phyloP scores from a whole-genome alignment of 2,888 invertebrate genomes.

The Scaeva pyrastri region DNA sequence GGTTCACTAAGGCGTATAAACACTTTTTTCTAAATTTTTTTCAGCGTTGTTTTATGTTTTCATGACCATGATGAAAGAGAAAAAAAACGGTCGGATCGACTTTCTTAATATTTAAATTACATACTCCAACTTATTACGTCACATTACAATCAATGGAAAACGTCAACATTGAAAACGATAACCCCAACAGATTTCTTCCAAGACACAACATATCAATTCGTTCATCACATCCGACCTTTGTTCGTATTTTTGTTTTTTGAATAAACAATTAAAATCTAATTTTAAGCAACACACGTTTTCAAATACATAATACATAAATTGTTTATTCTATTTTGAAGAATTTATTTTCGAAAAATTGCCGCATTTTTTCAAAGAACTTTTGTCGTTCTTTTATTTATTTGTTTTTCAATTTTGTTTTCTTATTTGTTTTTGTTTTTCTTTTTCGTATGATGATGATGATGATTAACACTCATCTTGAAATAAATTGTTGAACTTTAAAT shows the following conservation, averaged over 20 bases:
- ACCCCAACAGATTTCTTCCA: not conserved
- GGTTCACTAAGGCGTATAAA: too few relatives aligned
- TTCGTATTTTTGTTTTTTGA: not conserved
- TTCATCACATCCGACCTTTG: not conserved
- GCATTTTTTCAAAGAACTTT: not conserved
- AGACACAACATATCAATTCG: not conserved
- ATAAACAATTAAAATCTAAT: not conserved
- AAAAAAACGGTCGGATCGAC: too few relatives aligned
- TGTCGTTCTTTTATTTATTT: not conserved
- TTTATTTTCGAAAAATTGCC: not conserved
- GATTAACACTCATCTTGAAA: slow-evolving; percentile 7
- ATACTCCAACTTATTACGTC: too few relatives aligned
- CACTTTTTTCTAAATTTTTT: too few relatives aligned
- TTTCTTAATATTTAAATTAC: too few relatives aligned
- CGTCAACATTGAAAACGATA: not conserved
- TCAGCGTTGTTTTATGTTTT: too few relatives aligned
- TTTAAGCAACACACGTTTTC: slow-evolving; percentile 4
- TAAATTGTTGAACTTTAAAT: not conserved
- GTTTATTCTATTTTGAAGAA: not conserved
- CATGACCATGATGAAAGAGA: too few relatives aligned
- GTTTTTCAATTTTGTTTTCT: not conserved
- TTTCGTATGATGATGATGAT: not conserved
- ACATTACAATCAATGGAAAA: slow-evolving; percentile 5
- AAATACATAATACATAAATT: too few relatives aligned
- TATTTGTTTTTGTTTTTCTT: not conserved